Evolutionary conservation across 2,888 invertebrate genomes (phyloP).

Genomic region (Pristionchus japonicus): DNA sequence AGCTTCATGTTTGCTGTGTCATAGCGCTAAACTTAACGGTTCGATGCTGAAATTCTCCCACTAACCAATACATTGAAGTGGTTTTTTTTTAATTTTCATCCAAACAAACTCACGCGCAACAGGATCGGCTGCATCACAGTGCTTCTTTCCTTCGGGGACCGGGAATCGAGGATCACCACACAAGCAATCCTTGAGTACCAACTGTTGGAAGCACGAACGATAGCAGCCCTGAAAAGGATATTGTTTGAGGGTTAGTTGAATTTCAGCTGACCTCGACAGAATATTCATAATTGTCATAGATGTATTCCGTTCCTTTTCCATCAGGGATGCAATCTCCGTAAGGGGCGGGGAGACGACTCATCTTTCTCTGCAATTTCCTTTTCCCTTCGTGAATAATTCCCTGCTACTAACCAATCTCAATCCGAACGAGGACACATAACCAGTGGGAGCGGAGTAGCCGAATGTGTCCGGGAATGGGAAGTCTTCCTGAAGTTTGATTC

Average conservation of each 20-base stretch:
- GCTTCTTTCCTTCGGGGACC: slow-evolving; percentile 58
- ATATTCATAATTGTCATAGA: slow-evolving; percentile 68
- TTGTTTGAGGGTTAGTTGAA: neutral
- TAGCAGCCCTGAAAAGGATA: slow-evolving; percentile 66
- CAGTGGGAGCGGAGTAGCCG: slow-evolving; percentile 71
- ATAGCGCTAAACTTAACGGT: neutral
- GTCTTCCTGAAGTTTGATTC: slow-evolving; percentile 60
- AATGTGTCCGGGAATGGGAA: slow-evolving; percentile 73
- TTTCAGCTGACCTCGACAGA: slow-evolving; percentile 64
- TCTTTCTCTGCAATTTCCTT: slow-evolving; percentile 58
- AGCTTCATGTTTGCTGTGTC: neutral
- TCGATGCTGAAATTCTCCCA: no score
- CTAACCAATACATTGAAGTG: no score
- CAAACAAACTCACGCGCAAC: slow-evolving; percentile 39
- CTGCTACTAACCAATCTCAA: slow-evolving; percentile 55
- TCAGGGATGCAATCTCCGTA: slow-evolving; percentile 72
- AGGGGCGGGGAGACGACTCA: slow-evolving; percentile 70
- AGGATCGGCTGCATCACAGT: slow-evolving; percentile 59
- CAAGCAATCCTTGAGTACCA: slow-evolving; percentile 68
- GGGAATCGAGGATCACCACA: slow-evolving; percentile 74
- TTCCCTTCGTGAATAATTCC: neutral
- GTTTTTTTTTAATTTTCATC: no score
- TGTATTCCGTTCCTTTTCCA: slow-evolving; percentile 64
- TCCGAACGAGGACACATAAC: slow-evolving; percentile 72
- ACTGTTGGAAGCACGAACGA: slow-evolving; percentile 71